These are phyloP conservation scores for Chelon labrosus DNA, from an alignment of 2,797 vertebrate genomes.

Conservation along the genomic window DNA sequence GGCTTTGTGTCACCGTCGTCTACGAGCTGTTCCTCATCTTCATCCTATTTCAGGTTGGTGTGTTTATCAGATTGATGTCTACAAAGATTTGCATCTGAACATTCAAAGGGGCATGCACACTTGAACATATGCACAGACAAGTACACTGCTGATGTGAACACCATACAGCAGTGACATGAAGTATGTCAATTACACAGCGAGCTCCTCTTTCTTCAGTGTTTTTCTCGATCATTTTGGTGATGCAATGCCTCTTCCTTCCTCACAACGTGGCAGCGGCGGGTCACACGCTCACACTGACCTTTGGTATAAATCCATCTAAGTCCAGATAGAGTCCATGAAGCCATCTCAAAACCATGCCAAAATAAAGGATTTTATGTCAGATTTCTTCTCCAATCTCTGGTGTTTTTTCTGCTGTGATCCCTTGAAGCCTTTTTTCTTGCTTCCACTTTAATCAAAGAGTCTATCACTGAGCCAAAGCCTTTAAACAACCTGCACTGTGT, in stretches of 20 bases:
- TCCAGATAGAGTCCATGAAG: neutral
- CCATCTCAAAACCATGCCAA: constrained; percentile 11
- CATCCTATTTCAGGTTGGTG: constrained; percentile 97
- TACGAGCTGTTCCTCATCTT: constrained; percentile 99
- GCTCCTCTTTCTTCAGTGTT: neutral
- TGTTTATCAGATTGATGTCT: neutral
- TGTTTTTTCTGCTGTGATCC: constrained; percentile 22
- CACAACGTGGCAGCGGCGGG: neutral
- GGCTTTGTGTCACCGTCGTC: constrained; percentile 97
- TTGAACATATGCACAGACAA: neutral
- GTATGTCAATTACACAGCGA: neutral
- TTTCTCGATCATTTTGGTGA: neutral
- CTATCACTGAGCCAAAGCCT: constrained; percentile 9
- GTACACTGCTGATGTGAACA: neutral
- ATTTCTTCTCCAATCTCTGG: constrained; percentile 10
- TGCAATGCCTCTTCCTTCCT: accelerated
- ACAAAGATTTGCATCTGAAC: neutral
- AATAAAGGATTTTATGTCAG: constrained; percentile 5
- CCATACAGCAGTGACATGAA: neutral
- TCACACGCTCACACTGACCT: neutral
- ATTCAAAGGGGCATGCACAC: neutral
- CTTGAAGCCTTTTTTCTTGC: constrained; percentile 36
- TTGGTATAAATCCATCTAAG: neutral
- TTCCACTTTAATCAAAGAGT: constrained; percentile 45
- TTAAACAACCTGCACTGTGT: constrained; percentile 1